phyloP scores from a whole-genome alignment of 1,140 invertebrate genomes.

The Scylla paramamosain region DNA sequence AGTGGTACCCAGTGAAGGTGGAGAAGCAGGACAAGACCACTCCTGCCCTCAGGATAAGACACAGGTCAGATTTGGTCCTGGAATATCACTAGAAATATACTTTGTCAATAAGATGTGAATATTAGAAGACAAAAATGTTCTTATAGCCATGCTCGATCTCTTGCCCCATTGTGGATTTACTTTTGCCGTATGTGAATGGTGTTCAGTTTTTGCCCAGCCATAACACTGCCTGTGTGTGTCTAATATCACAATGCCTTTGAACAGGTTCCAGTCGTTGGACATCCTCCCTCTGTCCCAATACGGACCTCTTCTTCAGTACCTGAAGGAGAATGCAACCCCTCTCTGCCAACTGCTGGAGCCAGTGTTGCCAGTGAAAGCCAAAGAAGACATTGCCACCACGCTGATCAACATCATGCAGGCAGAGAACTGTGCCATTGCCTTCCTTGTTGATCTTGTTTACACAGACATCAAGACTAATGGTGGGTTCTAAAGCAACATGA shows the following conservation, averaged over 20 bases:
- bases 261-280: conserved; percentile 91
- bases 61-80: conserved; percentile 48
- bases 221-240: background rate
- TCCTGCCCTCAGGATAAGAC: conserved; percentile 77
- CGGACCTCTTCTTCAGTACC: conserved; percentile 90
- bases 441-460: conserved; percentile 94
- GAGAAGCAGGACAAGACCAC: conserved; percentile 81
- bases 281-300: conserved; percentile 94
- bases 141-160: no score
- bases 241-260: background rate
- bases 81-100: background rate
- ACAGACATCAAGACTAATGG: conserved; percentile 92
- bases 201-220: no score
- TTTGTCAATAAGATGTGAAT: no score
- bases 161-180: no score
- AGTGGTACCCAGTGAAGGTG: conserved; percentile 89
- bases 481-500: conserved; percentile 78
- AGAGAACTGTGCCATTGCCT: conserved; percentile 90
- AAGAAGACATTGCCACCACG: conserved; percentile 95
- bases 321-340: conserved; percentile 90
- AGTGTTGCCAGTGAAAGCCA: conserved; percentile 94
- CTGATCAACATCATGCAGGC: conserved; percentile 95
- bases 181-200: no score
- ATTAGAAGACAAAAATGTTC: no score
- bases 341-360: conserved; percentile 94